phyloP scores from a whole-genome alignment of 2,888 invertebrate species.

The Baronia brevicornis region DNA sequence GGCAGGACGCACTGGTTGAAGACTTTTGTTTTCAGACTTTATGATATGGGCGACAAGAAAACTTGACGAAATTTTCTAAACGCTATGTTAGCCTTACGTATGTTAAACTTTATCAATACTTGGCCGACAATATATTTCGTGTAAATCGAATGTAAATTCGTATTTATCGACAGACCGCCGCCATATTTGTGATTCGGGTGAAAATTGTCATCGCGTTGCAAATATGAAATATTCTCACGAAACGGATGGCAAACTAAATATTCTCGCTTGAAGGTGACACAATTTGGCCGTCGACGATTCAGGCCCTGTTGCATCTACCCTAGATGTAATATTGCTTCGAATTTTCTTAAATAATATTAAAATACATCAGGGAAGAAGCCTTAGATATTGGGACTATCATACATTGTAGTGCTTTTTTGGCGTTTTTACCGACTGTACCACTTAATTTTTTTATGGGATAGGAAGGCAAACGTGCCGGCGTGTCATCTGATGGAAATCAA shows the following conservation, averaged over 20 bases:
- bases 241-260: conserved; percentile 42
- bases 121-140: conserved; percentile 29
- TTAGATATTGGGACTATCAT: too few species aligned
- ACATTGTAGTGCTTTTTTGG: too few species aligned
- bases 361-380: too few species aligned
- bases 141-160: conserved; percentile 45
- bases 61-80: too few species aligned
- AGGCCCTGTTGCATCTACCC: conserved; percentile 18
- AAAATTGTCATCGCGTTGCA: conserved; percentile 36
- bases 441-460: too few species aligned
- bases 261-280: conserved; percentile 25
- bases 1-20: too few species aligned
- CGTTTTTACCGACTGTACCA: too few species aligned
- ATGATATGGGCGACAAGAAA: too few species aligned
- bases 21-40: too few species aligned
- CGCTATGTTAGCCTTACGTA: too few species aligned
- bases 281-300: conserved; percentile 19
- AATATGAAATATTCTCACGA: conserved; percentile 44
- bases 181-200: conserved; percentile 30
- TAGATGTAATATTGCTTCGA: neutral
- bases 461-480: too few species aligned
- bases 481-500: too few species aligned
- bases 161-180: conserved; percentile 42
- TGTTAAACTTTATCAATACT: conserved; percentile 17
- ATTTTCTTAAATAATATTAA: neutral